Base-by-base conservation (phyloP, 2,113 vertebrate species). In the Ciconia stormi region DNA sequence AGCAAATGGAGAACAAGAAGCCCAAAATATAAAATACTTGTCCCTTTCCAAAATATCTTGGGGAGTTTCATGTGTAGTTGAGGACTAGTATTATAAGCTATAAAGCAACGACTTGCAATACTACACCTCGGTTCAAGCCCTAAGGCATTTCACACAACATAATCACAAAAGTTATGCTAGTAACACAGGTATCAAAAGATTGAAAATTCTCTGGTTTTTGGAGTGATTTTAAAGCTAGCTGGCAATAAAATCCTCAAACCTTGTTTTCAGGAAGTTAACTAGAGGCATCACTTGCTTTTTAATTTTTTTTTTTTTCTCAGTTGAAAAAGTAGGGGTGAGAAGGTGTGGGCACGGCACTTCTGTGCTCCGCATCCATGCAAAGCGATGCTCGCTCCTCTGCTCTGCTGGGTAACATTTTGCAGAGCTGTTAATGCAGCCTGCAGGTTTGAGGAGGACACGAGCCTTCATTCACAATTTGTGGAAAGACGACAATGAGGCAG, bases 321-420 rank as follows among this genome's bases (percentile, higher is more conserved):
- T n/a, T 69, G 40, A 40, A 69, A 47, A 10, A 23, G 32, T 8
- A 50, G 50, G 32, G 12, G 22, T 44, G 32, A 23, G 49, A 67
- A n/a, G 55, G 47, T 5, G 47, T 21, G 36, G 42, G 32, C 49
- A 27, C 6, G 46, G 61, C 62, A 16, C 23, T 40, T 12, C 4
- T 10, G 30, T 36, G 26, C 55, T 49, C 15, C 6, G 7, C 22
- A 2, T 32, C 49, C 4, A 3, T 8, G 61, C 5, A 1, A n/a
- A 53, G 26, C 3, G 52, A 15, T 12, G 53, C 53, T 59, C 4
- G 0, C 53, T 66, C 20, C 27, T 18, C 56, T 26, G 55, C 69
- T 58, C 26, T 32, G 58, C 46, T 53, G 19, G 4, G 44, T 16
- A 14, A 4, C 12, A 1, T 47, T 67, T 32, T 42, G 47, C 25